Conservation (phyloP, 2,797 vertebrate species). For the Lophura swinhoii region DNA sequence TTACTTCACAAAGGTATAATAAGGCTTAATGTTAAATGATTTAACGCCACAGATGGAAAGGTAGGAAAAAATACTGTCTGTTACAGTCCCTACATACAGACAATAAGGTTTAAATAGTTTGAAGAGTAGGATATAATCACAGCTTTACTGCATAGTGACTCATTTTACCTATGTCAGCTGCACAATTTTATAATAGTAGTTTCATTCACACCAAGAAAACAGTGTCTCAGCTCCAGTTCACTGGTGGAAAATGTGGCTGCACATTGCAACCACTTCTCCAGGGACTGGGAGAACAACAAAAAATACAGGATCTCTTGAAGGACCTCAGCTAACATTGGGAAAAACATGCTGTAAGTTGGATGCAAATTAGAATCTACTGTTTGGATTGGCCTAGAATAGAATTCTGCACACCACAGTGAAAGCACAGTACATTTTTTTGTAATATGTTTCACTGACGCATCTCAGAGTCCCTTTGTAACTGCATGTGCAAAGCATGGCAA, state of each 20-base stretch:
- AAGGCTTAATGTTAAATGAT: slow-evolving; percentile 14
- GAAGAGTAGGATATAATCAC: neutral
- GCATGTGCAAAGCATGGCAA: slow-evolving; percentile 13
- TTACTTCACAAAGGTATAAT: neutral
- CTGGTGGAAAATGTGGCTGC: neutral
- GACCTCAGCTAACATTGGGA: neutral
- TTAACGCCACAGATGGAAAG: neutral
- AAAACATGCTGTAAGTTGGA: neutral
- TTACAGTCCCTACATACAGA: neutral
- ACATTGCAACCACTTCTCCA: neutral
- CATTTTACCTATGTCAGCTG: neutral
- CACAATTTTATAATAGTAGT: neutral
- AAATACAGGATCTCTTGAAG: neutral
- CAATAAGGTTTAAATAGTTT: neutral
- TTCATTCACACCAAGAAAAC: neutral
- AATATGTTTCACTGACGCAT: neutral
- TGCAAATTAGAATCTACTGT: neutral
- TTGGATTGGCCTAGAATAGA: neutral
- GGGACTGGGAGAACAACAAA: neutral
- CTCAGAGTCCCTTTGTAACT: neutral
- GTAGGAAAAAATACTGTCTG: neutral
- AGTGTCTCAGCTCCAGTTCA: neutral
- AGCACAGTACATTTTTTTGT: neutral
- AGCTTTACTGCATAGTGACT: neutral
- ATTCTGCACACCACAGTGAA: neutral